A percentile compares a stretch with the other conserved stretches of the same genome.
Evolutionary conservation across 2,888 invertebrate species (phyloP).

Genomic region (Drosophila formosana): DNA sequence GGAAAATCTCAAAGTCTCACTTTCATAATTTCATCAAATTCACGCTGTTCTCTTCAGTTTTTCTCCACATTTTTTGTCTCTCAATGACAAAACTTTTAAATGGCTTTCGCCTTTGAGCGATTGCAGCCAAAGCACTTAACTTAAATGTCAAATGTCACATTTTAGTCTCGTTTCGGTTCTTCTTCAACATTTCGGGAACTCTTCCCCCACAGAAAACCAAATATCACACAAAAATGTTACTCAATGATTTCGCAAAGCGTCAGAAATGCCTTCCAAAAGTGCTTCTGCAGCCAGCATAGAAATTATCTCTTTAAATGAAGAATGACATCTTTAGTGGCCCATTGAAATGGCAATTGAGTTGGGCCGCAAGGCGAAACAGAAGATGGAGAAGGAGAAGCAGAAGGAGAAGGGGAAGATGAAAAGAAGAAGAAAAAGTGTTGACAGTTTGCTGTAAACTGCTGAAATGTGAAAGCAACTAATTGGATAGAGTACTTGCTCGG

Average conservation of each 20-base stretch:
- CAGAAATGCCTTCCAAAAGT: constrained; percentile 22
- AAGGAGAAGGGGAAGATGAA: not conserved
- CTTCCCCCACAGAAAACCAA: constrained; percentile 7
- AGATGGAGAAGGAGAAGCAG: not conserved
- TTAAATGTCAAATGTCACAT: constrained; percentile 67
- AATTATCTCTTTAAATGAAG: constrained; percentile 70
- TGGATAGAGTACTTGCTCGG: constrained; percentile 39
- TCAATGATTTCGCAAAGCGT: constrained; percentile 51
- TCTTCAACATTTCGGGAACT: constrained; percentile 17
- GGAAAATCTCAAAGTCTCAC: constrained; percentile 52
- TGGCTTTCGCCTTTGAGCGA: constrained; percentile 66
- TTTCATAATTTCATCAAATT: constrained; percentile 56
- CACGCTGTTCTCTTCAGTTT: constrained; percentile 22
- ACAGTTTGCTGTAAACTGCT: constrained; percentile 59
- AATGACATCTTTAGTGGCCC: constrained; percentile 71
- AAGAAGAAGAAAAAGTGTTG: constrained; percentile 46
- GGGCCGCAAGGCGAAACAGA: constrained; percentile 2
- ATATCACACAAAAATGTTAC: constrained; percentile 22
- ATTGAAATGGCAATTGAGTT: constrained; percentile 52
- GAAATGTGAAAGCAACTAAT: constrained; percentile 71
- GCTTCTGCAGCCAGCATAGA: constrained; percentile 39
- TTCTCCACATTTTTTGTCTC: not conserved
- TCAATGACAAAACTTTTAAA: constrained; percentile 76
- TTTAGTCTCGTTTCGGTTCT: constrained; percentile 31
- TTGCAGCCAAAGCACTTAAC: constrained; percentile 71